Percentiles rank a stretch among this genome's conserved stretches.
Evolutionary conservation across 23 tunicate species (phyloP).

Genomic region (Trididemnum nubilum): DNA sequence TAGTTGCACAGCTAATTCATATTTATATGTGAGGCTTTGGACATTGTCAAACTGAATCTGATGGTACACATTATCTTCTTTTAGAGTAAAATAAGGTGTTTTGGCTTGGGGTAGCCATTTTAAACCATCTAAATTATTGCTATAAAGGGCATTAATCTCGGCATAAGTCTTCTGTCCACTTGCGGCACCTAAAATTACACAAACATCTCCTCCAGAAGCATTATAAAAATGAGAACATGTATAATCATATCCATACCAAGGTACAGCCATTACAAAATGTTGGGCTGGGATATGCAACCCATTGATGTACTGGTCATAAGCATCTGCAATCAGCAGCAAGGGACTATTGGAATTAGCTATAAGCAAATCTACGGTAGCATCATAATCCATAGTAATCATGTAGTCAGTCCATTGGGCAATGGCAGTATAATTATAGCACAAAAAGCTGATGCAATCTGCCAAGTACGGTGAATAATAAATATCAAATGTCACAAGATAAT

Average conservation of each 20-base stretch:
- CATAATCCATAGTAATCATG: conserved; percentile 77
- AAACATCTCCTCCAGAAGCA: conserved; percentile 41
- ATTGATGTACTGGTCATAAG: conserved; percentile 54
- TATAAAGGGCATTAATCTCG: conserved; percentile 26
- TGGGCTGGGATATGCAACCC: conserved; percentile 43
- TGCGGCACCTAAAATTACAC: conserved; percentile 36
- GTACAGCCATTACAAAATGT: conserved; percentile 69
- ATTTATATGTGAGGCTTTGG: conserved; percentile 51
- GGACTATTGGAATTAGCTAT: conserved; percentile 79
- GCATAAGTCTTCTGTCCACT: conserved; percentile 23
- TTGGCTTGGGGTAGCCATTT: conserved; percentile 40
- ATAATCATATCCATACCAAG: conserved; percentile 87
- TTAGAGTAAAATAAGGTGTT: conserved; percentile 54
- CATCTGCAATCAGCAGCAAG: conserved; percentile 27
- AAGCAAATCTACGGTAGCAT: conserved; percentile 62
- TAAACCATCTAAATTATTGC: conserved; percentile 28
- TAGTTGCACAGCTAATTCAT: conserved; percentile 38
- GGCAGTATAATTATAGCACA: conserved; percentile 64
- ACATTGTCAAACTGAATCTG: conserved; percentile 68
- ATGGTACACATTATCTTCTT: conserved; percentile 45
- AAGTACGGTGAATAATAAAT: conserved; percentile 55
- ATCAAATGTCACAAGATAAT: conserved; percentile 59
- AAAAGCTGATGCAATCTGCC: conserved; percentile 40
- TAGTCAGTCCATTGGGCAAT: conserved; percentile 54
- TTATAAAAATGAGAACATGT: conserved; percentile 55